Evolutionary conservation across 2,113 vertebrate species (phyloP).

Genomic region (Spea bombifrons): DNA sequence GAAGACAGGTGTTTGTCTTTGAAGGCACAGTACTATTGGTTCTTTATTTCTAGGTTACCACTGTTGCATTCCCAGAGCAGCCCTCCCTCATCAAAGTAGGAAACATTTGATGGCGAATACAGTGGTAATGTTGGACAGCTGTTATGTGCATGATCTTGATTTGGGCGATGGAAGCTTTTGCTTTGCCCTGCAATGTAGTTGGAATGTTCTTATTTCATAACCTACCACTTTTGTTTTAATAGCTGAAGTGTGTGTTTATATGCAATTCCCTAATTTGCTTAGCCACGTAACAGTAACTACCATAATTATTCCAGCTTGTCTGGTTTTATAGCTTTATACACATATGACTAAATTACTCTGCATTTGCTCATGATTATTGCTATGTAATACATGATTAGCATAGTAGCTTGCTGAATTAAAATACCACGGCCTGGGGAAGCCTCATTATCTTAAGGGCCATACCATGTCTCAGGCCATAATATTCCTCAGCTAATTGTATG

Average conservation of each 20-base stretch:
- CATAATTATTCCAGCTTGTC: slow-evolving; percentile 24
- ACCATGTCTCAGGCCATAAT: no score
- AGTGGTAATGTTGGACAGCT: background rate
- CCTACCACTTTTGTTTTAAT: slow-evolving; percentile 3
- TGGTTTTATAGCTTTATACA: slow-evolving; percentile 23
- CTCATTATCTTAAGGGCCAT: slow-evolving; percentile 20
- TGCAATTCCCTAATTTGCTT: background rate
- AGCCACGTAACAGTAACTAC: slow-evolving; percentile 4
- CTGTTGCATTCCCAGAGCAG: no score
- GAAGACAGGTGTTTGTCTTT: no score
- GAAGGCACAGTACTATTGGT: no score
- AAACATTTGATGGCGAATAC: no score
- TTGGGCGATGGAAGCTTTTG: background rate
- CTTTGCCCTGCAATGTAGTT: background rate
- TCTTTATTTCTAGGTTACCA: no score
- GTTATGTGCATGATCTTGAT: background rate
- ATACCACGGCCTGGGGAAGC: slow-evolving; percentile 15
- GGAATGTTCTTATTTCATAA: background rate
- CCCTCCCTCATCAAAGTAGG: no score
- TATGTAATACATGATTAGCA: slow-evolving; percentile 31
- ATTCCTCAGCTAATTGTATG: no score
- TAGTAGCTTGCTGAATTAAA: slow-evolving; percentile 33
- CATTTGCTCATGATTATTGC: slow-evolving; percentile 27
- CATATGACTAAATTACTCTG: slow-evolving; percentile 33
- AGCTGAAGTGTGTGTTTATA: background rate